These are phyloP conservation scores for Podarcis muralis DNA, from an alignment of 2,113 vertebrate genomes.

Conservation along the genomic window DNA sequence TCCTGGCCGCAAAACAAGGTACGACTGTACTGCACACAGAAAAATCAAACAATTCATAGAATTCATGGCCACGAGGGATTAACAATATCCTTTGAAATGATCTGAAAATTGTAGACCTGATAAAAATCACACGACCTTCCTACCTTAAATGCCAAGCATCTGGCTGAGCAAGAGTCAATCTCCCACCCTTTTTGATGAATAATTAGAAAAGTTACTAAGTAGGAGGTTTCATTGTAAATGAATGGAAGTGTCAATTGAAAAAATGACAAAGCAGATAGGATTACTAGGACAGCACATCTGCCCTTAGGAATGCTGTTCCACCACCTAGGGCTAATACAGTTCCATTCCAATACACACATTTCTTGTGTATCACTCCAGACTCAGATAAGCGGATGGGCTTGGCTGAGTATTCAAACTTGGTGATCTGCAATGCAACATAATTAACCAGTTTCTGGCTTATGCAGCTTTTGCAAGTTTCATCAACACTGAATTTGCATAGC, in stretches of 20 bases:
- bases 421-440: fast-evolving
- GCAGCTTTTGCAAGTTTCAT: neutral
- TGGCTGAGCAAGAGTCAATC: neutral
- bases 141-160: neutral
- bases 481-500: neutral
- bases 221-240: neutral
- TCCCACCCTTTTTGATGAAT: neutral
- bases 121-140: neutral
- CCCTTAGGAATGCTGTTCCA: neutral
- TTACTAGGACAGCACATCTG: neutral
- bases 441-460: neutral
- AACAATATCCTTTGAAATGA: neutral
- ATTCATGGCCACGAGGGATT: neutral
- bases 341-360: neutral
- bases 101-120: neutral
- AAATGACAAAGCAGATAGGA: neutral
- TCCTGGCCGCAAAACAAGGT: no score
- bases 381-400: neutral
- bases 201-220: neutral
- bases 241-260: neutral
- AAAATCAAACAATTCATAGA: neutral
- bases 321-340: neutral
- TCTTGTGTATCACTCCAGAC: neutral
- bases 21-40: neutral
- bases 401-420: neutral